A percentile compares a stretch with the other conserved stretches of the same genome.
phyloP scores from a whole-genome alignment of 1,140 invertebrate species.

The Laupala kohalensis region DNA sequence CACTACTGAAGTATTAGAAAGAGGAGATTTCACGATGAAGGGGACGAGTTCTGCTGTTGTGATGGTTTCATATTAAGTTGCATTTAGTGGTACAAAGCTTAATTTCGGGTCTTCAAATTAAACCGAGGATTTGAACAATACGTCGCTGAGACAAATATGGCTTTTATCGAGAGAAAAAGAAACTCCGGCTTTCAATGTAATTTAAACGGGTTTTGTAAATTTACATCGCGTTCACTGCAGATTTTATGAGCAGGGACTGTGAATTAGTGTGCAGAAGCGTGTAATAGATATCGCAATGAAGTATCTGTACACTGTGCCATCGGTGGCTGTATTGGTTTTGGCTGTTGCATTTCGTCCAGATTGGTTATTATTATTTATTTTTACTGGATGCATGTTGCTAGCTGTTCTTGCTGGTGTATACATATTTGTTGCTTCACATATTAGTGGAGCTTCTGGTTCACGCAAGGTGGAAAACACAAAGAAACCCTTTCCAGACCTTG shows the following conservation, averaged over 20 bases:
- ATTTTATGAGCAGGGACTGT: too few species aligned
- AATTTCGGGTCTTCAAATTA: too few species aligned
- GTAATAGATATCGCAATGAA: background rate
- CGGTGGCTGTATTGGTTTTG: background rate
- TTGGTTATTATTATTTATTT: background rate
- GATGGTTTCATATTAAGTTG: too few species aligned
- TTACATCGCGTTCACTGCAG: too few species aligned
- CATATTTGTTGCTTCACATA: background rate
- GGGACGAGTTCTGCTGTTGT: too few species aligned
- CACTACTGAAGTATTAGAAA: too few species aligned
- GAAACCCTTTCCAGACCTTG: background rate
- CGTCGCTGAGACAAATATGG: too few species aligned
- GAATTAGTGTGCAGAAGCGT: too few species aligned
- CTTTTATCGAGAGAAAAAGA: too few species aligned
- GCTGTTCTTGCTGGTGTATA: background rate
- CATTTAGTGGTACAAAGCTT: too few species aligned
- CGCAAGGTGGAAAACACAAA: background rate
- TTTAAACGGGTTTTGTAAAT: background rate
- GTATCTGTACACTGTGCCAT: background rate
- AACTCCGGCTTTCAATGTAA: background rate
- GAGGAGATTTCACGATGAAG: too few species aligned
- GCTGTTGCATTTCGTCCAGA: background rate
- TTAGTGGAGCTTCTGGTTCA: background rate
- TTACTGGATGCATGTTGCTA: background rate
- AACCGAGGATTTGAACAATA: too few species aligned